These are phyloP conservation scores for Netelia virgata DNA, from an alignment of 2,888 invertebrate genomes.

Conservation along the genomic window DNA sequence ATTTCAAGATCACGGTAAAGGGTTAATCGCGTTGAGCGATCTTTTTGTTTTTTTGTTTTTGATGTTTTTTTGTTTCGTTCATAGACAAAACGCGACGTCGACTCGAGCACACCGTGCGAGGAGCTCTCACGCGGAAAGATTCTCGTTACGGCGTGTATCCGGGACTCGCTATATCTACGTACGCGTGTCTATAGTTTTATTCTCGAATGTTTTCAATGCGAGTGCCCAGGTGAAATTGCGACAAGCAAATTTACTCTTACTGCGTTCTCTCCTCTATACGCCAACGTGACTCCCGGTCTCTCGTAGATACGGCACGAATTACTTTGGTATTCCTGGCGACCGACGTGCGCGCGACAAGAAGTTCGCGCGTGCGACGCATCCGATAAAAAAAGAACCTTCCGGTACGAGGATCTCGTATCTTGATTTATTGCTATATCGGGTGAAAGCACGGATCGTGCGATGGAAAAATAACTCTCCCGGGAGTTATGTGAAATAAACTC, in stretches of 20 bases:
- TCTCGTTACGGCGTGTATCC: constrained; percentile 27
- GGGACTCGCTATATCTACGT: constrained; percentile 15
- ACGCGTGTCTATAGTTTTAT: neutral
- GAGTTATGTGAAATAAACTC: too few species aligned
- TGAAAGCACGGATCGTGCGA: constrained; percentile 3
- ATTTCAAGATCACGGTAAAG: constrained; percentile 80
- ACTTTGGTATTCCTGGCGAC: constrained; percentile 40
- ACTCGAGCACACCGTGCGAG: neutral
- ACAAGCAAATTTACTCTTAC: constrained; percentile 10
- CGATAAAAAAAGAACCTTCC: constrained; percentile 25
- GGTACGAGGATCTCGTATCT: constrained; percentile 1
- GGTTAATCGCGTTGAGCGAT: constrained; percentile 66
- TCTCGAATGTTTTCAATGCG: constrained; percentile 25
- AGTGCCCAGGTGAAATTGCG: constrained; percentile 52
- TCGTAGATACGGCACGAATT: constrained; percentile 23
- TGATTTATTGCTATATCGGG: constrained; percentile 11
- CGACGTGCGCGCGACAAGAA: constrained; percentile 20
- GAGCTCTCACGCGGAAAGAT: constrained; percentile 26
- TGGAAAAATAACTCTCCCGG: too few species aligned
- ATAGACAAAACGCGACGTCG: neutral
- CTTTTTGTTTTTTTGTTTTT: constrained; percentile 5
- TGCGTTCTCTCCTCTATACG: constrained; percentile 9
- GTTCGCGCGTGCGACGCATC: constrained; percentile 51
- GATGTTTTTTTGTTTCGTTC: neutral
- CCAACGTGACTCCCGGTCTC: neutral